Evolutionary conservation across 2,113 vertebrate genomes (phyloP).

Genomic region (Macaca mulatta): DNA sequence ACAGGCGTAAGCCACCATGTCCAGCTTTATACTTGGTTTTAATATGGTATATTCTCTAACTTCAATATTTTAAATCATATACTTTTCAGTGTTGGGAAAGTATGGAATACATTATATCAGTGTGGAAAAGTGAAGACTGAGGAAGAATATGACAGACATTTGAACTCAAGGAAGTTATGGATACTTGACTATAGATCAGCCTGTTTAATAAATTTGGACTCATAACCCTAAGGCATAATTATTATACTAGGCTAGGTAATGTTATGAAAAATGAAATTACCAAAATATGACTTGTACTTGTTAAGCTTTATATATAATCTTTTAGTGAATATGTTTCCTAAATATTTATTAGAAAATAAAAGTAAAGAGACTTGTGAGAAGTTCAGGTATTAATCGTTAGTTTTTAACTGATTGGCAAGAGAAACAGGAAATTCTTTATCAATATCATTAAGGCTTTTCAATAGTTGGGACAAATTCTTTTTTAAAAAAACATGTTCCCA

Average conservation of each 20-base stretch:
- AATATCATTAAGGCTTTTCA: not conserved
- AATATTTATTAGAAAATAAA: not conserved
- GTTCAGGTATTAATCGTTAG: not conserved
- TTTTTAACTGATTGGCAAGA: not conserved
- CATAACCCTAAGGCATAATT: not conserved
- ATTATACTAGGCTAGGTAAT: not conserved
- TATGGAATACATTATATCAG: not conserved
- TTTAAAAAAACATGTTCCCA: not conserved
- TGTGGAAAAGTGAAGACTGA: not conserved
- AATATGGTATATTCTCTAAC: not conserved
- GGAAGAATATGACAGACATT: not conserved
- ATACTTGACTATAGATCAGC: not conserved
- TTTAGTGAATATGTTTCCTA: not conserved
- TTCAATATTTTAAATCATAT: conserved; percentile 6
- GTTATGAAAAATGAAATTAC: not conserved
- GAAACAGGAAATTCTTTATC: not conserved
- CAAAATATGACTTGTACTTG: not conserved
- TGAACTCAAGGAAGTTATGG: not conserved
- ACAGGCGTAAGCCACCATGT: too few relatives aligned
- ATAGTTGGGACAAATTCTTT: not conserved
- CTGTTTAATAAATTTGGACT: not conserved
- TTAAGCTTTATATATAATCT: not conserved
- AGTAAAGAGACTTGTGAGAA: not conserved
- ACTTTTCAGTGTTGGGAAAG: not conserved
- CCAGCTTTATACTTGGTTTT: not conserved